phyloP scores from a whole-genome alignment of 2,888 invertebrate species.

The Pyrocoelia pectoralis region DNA sequence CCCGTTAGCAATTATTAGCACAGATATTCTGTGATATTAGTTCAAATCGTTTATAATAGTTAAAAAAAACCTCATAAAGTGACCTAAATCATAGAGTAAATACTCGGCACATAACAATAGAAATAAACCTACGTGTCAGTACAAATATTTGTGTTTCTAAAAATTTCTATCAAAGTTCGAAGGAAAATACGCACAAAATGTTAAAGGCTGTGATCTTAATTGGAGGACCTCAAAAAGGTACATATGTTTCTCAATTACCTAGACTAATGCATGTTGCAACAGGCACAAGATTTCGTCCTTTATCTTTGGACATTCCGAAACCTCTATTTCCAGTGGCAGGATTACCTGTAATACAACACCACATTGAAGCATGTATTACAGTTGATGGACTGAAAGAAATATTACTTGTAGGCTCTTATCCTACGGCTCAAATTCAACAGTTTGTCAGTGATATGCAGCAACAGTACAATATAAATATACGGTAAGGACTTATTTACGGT shows the following conservation, averaged over 20 bases:
- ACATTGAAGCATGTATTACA: slow-evolving; percentile 90
- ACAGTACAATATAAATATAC: slow-evolving; percentile 80
- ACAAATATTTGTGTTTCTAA: too few relatives aligned
- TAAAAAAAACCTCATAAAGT: too few relatives aligned
- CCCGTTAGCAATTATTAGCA: too few relatives aligned
- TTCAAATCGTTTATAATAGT: too few relatives aligned
- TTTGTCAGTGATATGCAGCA: slow-evolving; percentile 89
- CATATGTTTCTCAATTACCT: slow-evolving; percentile 15
- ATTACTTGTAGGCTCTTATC: slow-evolving; percentile 93
- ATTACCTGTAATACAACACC: slow-evolving; percentile 94
- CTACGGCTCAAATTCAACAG: slow-evolving; percentile 81
- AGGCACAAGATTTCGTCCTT: slow-evolving; percentile 97
- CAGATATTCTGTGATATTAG: too few relatives aligned
- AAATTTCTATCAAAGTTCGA: too few relatives aligned
- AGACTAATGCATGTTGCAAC: slow-evolving; percentile 44
- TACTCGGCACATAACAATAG: too few relatives aligned
- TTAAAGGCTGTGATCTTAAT: slow-evolving; percentile 90
- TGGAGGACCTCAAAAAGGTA: slow-evolving; percentile 95
- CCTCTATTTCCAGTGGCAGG: slow-evolving; percentile 98
- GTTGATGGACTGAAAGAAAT: slow-evolving; percentile 87
- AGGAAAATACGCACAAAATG: slow-evolving; percentile 61
- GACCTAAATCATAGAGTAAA: too few relatives aligned
- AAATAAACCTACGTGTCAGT: too few relatives aligned
- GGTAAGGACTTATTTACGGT: slow-evolving; percentile 56
- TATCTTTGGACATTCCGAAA: slow-evolving; percentile 97